Base-by-base conservation (phyloP, 2,888 invertebrate species). In the Hydropsyche betteni region DNA sequence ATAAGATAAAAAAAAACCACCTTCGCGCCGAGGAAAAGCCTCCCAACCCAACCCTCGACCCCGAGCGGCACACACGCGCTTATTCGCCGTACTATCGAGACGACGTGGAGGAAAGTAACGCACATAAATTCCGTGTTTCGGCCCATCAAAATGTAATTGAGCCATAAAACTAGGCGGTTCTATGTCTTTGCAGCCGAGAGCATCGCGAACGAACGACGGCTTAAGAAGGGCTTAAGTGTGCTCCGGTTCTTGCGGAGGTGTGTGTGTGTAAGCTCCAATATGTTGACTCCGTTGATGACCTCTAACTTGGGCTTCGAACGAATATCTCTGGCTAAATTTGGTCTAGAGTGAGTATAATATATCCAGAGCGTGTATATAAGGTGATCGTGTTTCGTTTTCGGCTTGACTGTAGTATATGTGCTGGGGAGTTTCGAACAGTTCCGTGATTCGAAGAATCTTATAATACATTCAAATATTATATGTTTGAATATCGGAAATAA, bases 21-120 rank as follows among this genome's bases (percentile, higher is more conserved):
- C 24, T 24, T 24, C 24, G 24, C 24, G 6, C 10, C 44, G 44
- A 44, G 44, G 10, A 44, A 44, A 44, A 44, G 1, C 44, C 44
- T 44, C 10, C 44, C 7, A 6, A 6, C 44, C 10, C 44, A 6
- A 44, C 7, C 10, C 24, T 4, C 44, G 44, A 6, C 44, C 44
- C 10, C 44, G 6, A 44, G 44, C 10, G 10, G 44, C 10, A 44
- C 44, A 24, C 16, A 58, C 58, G 24, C 58, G 58, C 24, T 24
- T 24, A 24, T 14, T 24, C 72, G 44, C 36, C 53, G 69, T 50
- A 58, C 24, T 61, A 70, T 36, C 44, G 14, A 38, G 52, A 44
- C 14, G 24, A 72, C 52, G 38, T 69, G 74, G 69, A 74, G 76
- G 44, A 74, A 76, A 76, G 76, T 74, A 34, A 74, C 68, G 68